phyloP scores from a whole-genome alignment of 2,888 invertebrate species.

The Xestia c-nigrum region DNA sequence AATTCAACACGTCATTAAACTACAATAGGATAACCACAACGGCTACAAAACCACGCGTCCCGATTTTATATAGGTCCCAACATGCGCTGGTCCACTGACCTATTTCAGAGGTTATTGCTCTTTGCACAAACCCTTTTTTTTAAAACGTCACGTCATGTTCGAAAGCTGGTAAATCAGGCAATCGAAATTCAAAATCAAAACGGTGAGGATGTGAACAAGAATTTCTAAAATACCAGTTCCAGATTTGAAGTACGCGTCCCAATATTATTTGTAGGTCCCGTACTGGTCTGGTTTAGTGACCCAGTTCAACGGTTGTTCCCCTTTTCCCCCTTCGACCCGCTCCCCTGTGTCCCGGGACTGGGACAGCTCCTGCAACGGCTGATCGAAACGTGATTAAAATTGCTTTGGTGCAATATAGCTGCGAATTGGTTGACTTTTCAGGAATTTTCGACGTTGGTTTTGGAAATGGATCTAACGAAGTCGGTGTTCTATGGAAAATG shows the following conservation, averaged over 20 bases:
- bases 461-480: background rate
- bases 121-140: conserved; percentile 9
- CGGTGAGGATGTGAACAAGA: background rate
- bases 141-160: conserved; percentile 4
- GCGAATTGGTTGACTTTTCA: conserved; percentile 15
- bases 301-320: conserved; percentile 74
- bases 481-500: background rate
- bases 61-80: conserved; percentile 25
- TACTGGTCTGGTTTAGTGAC: conserved; percentile 80
- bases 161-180: background rate
- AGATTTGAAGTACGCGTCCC: conserved; percentile 66
- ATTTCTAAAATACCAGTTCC: conserved; percentile 27
- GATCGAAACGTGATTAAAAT: conserved; percentile 64
- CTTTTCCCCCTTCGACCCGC: conserved; percentile 57
- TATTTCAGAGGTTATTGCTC: conserved; percentile 44
- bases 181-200: conserved; percentile 6
- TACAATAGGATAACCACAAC: conserved; percentile 31
- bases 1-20: conserved; percentile 4
- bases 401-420: conserved; percentile 41
- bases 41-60: conserved; percentile 21
- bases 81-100: conserved; percentile 43
- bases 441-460: conserved; percentile 14
- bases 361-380: conserved; percentile 58
- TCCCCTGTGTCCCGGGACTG: conserved; percentile 65
- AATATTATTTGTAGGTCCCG: conserved; percentile 72